These are phyloP conservation scores for Dromococcyx pavoninus DNA, from an alignment of 2,797 vertebrate species.

Conservation along the genomic window DNA sequence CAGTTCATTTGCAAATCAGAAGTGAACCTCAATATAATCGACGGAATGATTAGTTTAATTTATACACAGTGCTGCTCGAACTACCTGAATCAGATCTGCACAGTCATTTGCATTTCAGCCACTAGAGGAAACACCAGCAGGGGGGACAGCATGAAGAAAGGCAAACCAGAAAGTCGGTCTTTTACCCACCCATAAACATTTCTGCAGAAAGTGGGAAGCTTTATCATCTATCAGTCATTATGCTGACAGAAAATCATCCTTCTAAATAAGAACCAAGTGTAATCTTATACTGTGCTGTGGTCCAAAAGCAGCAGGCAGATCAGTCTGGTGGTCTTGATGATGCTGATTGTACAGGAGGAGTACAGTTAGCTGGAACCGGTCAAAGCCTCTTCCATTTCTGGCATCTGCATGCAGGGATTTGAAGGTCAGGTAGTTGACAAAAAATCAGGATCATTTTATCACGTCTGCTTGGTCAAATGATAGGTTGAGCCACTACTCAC, in stretches of 20 bases:
- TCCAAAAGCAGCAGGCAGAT: background rate
- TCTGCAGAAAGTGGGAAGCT: background rate
- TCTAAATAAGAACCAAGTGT: background rate
- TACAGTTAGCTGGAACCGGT: background rate
- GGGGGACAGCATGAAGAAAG: background rate
- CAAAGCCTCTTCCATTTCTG: background rate
- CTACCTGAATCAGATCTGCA: background rate
- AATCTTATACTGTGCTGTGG: background rate
- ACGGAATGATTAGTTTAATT: background rate
- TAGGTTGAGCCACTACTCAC: background rate
- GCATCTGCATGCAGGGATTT: background rate
- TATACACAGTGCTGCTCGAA: background rate
- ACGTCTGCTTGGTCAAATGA: background rate
- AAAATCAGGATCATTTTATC: background rate
- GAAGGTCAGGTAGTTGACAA: background rate
- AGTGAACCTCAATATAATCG: background rate
- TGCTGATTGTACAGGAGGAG: background rate
- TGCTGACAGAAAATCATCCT: background rate
- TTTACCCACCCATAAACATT: background rate
- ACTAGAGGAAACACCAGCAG: background rate
- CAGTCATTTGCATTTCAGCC: background rate
- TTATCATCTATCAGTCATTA: background rate
- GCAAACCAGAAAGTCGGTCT: background rate
- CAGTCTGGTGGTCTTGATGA: background rate
- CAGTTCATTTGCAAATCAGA: background rate